phyloP scores from a whole-genome alignment of 2,113 vertebrate genomes.

The Casuarius casuarius region DNA sequence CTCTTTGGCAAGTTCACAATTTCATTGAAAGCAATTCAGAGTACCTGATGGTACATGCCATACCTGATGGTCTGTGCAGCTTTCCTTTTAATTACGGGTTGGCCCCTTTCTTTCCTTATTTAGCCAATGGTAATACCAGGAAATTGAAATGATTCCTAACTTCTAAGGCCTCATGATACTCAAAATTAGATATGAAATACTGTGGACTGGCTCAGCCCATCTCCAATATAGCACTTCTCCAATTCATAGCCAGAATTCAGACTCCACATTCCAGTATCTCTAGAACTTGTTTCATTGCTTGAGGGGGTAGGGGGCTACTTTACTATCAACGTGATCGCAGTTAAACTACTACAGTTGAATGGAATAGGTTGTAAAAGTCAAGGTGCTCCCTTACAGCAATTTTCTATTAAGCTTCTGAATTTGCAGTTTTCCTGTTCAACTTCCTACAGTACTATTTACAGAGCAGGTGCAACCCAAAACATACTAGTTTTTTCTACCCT shows the following conservation, averaged over 20 bases:
- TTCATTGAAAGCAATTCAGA: not conserved
- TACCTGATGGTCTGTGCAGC: not conserved
- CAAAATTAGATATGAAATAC: not conserved
- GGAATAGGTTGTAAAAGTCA: not conserved
- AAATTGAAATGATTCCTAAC: not conserved
- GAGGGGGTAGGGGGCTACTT: not conserved
- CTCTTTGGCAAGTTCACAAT: not conserved
- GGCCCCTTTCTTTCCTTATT: not conserved
- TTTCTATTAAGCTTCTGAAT: not conserved
- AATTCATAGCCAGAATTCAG: not conserved
- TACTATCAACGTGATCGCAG: rapidly evolving
- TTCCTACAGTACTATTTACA: not conserved
- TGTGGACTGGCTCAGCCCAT: not conserved
- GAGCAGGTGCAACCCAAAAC: not conserved
- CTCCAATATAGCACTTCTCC: not conserved
- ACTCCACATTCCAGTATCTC: not conserved
- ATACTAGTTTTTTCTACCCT: not conserved
- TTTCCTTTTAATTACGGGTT: not conserved
- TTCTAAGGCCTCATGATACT: not conserved
- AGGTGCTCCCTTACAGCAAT: not conserved
- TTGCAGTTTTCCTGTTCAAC: not conserved
- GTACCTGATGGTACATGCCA: not conserved
- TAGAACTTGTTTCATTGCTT: not conserved
- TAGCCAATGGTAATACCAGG: not conserved
- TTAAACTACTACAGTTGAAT: not conserved